A percentile compares a stretch with the other conserved stretches of the same genome.
Evolutionary conservation across 2,888 invertebrate genomes (phyloP).

Genomic region (Chironomus riparius): DNA sequence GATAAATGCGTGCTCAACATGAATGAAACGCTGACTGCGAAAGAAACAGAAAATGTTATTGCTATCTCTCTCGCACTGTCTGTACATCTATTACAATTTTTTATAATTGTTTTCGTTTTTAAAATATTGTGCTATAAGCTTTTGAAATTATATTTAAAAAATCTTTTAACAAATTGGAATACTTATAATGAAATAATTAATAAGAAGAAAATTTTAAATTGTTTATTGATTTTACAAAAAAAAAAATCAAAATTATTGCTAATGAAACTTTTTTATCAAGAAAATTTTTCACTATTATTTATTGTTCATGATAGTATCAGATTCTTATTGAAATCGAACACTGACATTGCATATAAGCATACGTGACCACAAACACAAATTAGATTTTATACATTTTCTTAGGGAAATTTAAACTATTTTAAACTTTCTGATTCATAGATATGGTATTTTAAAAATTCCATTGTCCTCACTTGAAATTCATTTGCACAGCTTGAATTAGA

Average conservation of each 20-base stretch:
- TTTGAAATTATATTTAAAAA: no score
- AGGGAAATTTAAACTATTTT: no score
- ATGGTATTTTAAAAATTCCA: neutral
- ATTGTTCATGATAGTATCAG: neutral
- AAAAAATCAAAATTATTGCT: no score
- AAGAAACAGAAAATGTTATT: constrained; percentile 32
- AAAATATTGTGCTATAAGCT: no score
- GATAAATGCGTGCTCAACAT: constrained; percentile 49
- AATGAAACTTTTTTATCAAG: neutral
- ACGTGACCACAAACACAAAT: neutral
- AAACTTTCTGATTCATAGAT: no score
- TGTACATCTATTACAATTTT: neutral
- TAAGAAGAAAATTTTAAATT: no score
- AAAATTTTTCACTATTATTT: neutral
- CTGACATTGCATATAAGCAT: neutral
- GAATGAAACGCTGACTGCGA: constrained; percentile 37
- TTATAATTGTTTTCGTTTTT: no score
- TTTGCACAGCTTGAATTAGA: constrained; percentile 21
- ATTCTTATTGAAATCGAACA: neutral
- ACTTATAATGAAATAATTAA: no score
- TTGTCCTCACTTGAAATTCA: constrained; percentile 18
- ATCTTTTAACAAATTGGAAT: no score
- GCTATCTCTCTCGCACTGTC: constrained; percentile 2
- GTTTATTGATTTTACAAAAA: no score
- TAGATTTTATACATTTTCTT: no score